phyloP scores from a whole-genome alignment of 1,140 invertebrate species.

The Platyura marginata region DNA sequence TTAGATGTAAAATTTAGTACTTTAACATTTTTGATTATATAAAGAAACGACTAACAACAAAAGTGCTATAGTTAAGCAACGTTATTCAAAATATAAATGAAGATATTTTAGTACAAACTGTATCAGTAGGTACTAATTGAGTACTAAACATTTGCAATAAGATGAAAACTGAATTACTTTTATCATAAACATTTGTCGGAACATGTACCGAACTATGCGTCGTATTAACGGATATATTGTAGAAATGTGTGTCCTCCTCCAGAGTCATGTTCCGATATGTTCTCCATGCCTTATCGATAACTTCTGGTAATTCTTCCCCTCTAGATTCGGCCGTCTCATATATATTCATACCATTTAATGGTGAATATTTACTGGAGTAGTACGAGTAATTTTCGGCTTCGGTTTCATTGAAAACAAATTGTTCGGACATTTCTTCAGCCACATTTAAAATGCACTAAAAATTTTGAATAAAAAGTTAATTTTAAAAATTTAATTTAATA shows the following conservation, averaged over 20 bases:
- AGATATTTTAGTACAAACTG: slow-evolving; percentile 2
- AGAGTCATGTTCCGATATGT: slow-evolving; percentile 36
- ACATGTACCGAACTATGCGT: slow-evolving; percentile 77
- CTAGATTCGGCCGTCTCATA: slow-evolving; percentile 3
- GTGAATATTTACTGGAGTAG: not conserved
- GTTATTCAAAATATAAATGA: not conserved
- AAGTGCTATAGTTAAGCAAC: not conserved
- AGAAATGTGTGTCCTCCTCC: slow-evolving; percentile 61
- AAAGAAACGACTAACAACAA: not conserved
- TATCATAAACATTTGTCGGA: slow-evolving; percentile 83
- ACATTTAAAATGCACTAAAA: slow-evolving; percentile 44
- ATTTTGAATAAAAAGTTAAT: slow-evolving; percentile 1
- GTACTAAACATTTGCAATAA: no score
- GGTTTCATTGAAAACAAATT: slow-evolving; percentile 30
- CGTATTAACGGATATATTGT: slow-evolving; percentile 66
- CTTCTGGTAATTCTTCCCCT: slow-evolving; percentile 14
- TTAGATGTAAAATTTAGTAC: no score
- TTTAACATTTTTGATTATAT: no score
- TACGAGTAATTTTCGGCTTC: slow-evolving; percentile 10
- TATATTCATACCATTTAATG: not conserved
- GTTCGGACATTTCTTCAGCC: slow-evolving; percentile 41
- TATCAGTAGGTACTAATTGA: no score
- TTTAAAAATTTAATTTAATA: not conserved
- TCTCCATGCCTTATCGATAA: slow-evolving; percentile 19
- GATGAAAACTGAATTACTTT: slow-evolving; percentile 37